Evolutionary conservation across 2,888 invertebrate species (phyloP).

Genomic region (Achlya flavicornis): DNA sequence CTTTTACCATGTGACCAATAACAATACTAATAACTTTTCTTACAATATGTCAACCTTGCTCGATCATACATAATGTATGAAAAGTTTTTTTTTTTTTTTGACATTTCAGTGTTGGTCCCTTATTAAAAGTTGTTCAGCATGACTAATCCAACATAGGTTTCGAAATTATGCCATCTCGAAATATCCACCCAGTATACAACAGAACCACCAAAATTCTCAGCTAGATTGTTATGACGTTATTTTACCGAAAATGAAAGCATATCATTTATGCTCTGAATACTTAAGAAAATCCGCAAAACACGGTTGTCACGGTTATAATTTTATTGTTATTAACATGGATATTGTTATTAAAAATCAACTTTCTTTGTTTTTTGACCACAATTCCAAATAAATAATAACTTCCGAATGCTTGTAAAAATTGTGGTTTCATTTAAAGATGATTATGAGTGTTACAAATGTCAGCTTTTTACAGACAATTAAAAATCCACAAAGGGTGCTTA

Average conservation of each 20-base stretch:
- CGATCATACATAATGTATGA: too few relatives aligned
- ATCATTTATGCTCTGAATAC: constrained; percentile 2
- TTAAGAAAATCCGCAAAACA: not conserved
- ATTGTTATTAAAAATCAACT: not conserved
- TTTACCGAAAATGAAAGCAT: not conserved
- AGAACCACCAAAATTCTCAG: not conserved
- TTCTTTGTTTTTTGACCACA: not conserved
- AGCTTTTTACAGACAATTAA: not conserved
- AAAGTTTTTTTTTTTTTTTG: too few relatives aligned
- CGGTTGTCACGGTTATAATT: constrained; percentile 2
- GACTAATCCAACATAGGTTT: too few relatives aligned
- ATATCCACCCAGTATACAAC: too few relatives aligned
- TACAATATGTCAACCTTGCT: too few relatives aligned
- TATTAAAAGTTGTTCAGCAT: too few relatives aligned
- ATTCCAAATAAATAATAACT: not conserved
- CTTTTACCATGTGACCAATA: too few relatives aligned
- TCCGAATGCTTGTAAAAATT: too few relatives aligned
- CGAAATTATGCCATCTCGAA: too few relatives aligned
- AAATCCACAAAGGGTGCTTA: not conserved
- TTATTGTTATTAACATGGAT: not conserved
- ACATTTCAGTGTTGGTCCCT: too few relatives aligned
- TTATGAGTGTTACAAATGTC: not conserved
- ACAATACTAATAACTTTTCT: too few relatives aligned
- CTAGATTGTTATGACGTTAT: not conserved
- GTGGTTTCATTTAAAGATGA: not conserved